phyloP scores from a whole-genome alignment of 2,797 vertebrate genomes.

The Esox masquinongy region DNA sequence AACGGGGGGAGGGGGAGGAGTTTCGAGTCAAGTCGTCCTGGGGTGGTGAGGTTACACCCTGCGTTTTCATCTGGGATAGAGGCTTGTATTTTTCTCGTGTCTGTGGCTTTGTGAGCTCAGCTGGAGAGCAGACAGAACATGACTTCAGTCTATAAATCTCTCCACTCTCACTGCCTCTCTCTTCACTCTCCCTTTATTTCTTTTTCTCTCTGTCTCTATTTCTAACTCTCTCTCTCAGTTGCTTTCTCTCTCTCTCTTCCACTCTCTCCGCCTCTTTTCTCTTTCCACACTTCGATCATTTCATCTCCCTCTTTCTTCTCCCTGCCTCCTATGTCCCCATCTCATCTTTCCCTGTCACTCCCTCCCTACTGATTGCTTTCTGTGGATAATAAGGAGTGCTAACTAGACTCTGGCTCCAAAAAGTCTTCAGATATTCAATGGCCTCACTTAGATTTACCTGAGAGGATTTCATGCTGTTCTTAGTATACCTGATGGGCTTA shows the following conservation, averaged over 20 bases:
- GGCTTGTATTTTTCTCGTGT: slow-evolving; percentile 48
- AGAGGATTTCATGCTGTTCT: neutral
- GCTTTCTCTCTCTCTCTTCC: neutral
- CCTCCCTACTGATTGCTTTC: neutral
- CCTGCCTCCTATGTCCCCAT: neutral
- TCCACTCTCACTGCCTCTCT: neutral
- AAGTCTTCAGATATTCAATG: slow-evolving; percentile 14
- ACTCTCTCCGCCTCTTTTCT: neutral
- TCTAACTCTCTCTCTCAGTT: neutral
- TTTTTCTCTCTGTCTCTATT: neutral
- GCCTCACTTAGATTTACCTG: neutral
- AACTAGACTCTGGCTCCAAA: slow-evolving; percentile 33
- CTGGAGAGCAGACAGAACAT: slow-evolving; percentile 68
- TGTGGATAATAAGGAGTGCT: slow-evolving; percentile 12
- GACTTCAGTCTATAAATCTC: slow-evolving; percentile 31
- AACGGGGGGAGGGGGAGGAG: neutral
- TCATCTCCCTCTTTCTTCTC: neutral
- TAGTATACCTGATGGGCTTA: neutral
- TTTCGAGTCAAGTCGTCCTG: slow-evolving; percentile 18
- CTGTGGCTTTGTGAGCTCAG: slow-evolving; percentile 60
- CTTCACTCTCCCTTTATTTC: neutral
- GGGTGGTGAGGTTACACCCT: slow-evolving; percentile 28
- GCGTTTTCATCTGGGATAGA: slow-evolving; percentile 47
- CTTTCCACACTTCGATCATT: neutral
- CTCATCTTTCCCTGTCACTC: neutral